These are phyloP conservation scores for Parnassius smintheus DNA, from an alignment of 2,888 invertebrate species.

Conservation along the genomic window DNA sequence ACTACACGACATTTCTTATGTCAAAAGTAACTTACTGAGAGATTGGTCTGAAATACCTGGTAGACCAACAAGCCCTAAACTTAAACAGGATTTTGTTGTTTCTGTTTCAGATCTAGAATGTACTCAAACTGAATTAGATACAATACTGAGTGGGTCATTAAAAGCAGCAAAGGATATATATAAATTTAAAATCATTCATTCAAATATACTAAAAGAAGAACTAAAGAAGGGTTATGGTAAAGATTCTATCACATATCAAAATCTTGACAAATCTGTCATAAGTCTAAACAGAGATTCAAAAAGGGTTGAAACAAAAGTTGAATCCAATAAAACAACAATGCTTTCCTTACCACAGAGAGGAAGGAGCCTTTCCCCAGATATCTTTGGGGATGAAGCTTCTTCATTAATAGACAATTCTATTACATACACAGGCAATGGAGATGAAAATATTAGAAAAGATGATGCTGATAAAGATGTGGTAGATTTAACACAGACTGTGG, in stretches of 20 bases:
- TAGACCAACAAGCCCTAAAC: conserved; percentile 79
- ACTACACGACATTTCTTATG: conserved; percentile 59
- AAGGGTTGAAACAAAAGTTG: background rate
- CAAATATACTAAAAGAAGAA: conserved; percentile 1
- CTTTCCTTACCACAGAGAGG: background rate
- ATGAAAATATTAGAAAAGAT: conserved; percentile 22
- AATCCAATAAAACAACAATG: conserved; percentile 7
- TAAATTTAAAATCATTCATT: conserved; percentile 25
- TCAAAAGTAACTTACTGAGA: conserved; percentile 77
- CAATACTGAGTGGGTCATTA: conserved; percentile 59
- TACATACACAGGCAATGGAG: background rate
- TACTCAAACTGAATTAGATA: conserved; percentile 60
- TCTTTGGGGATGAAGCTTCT: conserved; percentile 70
- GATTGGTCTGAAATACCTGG: conserved; percentile 84
- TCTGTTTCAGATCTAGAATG: conserved; percentile 57
- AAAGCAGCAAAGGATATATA: conserved; percentile 48
- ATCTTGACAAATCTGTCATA: background rate
- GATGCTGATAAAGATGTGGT: conserved; percentile 27
- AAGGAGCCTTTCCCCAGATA: conserved; percentile 69
- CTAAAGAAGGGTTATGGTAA: background rate
- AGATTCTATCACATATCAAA: background rate
- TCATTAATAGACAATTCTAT: conserved; percentile 33
- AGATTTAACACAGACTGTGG: conserved; percentile 18
- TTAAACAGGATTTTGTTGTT: conserved; percentile 37
- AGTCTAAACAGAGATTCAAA: background rate